Evolutionary conservation across 2,888 invertebrate species (phyloP).

Genomic region (Ligdia adustata): DNA sequence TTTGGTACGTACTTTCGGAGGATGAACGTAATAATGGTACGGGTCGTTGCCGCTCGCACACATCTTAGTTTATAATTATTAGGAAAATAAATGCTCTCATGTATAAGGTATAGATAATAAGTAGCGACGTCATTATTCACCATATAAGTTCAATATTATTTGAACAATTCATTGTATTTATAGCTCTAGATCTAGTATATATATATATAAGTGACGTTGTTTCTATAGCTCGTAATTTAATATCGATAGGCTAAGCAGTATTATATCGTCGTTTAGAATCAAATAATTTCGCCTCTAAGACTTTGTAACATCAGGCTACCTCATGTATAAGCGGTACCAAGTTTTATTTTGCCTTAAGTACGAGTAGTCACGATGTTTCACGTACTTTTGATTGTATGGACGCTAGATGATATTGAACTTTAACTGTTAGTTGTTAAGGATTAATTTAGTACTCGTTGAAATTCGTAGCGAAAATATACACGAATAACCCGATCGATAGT

Average conservation of each 20-base stretch:
- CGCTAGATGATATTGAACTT: constrained; percentile 23
- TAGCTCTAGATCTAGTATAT: too few relatives aligned
- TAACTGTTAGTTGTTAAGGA: constrained; percentile 31
- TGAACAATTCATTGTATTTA: constrained; percentile 10
- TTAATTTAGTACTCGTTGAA: constrained; percentile 45
- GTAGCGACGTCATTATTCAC: constrained; percentile 38
- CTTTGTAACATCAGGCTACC: constrained; percentile 67
- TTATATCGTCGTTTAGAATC: constrained; percentile 64
- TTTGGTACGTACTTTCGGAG: too few relatives aligned
- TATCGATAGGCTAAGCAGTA: constrained; percentile 73
- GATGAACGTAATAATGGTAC: constrained; percentile 32
- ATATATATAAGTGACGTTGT: constrained; percentile 29
- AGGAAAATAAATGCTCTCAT: constrained; percentile 51
- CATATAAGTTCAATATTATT: not conserved
- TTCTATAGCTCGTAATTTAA: constrained; percentile 40
- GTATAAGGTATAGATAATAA: constrained; percentile 41
- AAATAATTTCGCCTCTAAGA: constrained; percentile 51
- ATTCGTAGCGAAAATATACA: constrained; percentile 53
- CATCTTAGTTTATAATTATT: constrained; percentile 23
- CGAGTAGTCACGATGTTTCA: constrained; percentile 24
- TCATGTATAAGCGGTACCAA: constrained; percentile 61
- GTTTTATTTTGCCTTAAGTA: constrained; percentile 30
- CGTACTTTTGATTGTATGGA: not conserved
- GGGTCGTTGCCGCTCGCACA: constrained; percentile 41
- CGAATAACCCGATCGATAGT: constrained; percentile 40